Conservation (phyloP, 2,113 vertebrate genomes). For the Calyptomena viridis region DNA sequence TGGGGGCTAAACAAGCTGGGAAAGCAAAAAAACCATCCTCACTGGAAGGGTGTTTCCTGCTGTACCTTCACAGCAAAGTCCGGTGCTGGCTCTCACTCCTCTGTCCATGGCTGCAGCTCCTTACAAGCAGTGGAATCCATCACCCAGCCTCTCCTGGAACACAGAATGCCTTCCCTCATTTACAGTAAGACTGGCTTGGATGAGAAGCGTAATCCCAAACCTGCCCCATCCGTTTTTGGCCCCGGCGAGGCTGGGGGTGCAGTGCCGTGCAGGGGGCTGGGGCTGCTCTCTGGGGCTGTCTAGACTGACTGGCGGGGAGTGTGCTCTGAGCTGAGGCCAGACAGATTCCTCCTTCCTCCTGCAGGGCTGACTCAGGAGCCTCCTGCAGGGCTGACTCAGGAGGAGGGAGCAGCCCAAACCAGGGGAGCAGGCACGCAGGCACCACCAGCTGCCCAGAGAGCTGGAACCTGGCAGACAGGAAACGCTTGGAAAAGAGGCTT, state of each 20-base stretch:
- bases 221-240: fast-evolving
- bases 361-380: conserved; percentile 6
- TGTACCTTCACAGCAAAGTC: not conserved
- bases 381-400: conserved; percentile 63
- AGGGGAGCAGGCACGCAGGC: not conserved
- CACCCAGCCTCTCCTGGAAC: fast-evolving
- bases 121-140: too few species aligned
- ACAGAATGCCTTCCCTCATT: not conserved
- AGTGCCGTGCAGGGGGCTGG: conserved; percentile 6
- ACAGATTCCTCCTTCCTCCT: conserved; percentile 37
- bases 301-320: not conserved
- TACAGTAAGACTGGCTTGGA: not conserved
- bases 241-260: not conserved
- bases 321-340: not conserved
- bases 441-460: fast-evolving
- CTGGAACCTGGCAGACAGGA: not conserved
- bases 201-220: not conserved
- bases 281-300: not conserved
- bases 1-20: not conserved
- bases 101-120: too few species aligned
- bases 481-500: not conserved
- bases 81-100: not conserved
- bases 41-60: not conserved
- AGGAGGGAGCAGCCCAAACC: not conserved
- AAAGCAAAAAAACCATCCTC: not conserved